Evolutionary conservation across 2,113 vertebrate genomes (phyloP).

Genomic region (Anguilla rostrata): DNA sequence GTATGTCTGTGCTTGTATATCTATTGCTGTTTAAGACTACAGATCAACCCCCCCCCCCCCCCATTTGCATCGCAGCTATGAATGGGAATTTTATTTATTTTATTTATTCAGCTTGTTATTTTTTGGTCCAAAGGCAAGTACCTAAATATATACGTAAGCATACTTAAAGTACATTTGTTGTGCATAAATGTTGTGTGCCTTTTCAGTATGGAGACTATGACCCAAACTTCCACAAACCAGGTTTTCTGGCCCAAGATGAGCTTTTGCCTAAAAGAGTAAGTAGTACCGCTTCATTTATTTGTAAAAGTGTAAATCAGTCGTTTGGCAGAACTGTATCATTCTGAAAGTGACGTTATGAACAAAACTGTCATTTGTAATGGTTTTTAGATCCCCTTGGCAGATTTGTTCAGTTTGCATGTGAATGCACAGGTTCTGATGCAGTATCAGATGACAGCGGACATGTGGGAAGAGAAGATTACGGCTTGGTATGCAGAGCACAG

Average conservation of each 20-base stretch:
- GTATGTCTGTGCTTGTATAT: not conserved
- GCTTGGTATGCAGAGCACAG: conserved; percentile 91
- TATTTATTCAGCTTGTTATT: too few species aligned
- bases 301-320: not conserved
- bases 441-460: conserved; percentile 91
- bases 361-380: not conserved
- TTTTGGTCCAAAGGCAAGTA: not conserved
- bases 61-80: not conserved
- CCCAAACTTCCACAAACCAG: conserved; percentile 84
- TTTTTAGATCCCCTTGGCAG: not conserved
- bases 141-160: too few species aligned
- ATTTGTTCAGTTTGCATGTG: not conserved
- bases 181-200: not conserved
- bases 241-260: conserved; percentile 85
- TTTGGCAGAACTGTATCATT: not conserved
- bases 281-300: conserved; percentile 22
- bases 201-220: conserved; percentile 86
- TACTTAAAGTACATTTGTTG: not conserved
- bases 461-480: conserved; percentile 95
- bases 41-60: not conserved
- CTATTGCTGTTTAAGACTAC: not conserved
- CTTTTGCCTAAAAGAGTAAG: conserved; percentile 85
- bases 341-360: not conserved
- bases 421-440: conserved; percentile 83
- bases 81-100: not conserved